Evolutionary conservation across 2,113 vertebrate species (phyloP).

Genomic region (Cephalopterus ornatus): DNA sequence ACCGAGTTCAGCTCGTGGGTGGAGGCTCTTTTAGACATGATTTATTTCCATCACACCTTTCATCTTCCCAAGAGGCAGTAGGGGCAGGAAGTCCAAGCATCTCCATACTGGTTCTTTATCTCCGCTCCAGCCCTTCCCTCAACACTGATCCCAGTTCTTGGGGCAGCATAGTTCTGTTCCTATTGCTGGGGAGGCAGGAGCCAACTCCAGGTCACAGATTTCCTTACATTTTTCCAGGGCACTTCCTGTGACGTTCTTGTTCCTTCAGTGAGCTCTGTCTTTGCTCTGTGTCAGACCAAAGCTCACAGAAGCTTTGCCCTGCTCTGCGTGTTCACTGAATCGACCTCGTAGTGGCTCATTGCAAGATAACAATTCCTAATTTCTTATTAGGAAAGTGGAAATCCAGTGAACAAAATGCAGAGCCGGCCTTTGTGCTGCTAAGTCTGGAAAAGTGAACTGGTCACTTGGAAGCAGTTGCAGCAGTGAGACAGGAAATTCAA

Average conservation of each 20-base stretch:
- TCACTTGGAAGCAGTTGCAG: background rate
- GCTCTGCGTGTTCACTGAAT: background rate
- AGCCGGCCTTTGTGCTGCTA: background rate
- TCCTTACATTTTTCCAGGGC: background rate
- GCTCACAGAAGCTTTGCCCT: background rate
- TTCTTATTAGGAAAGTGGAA: background rate
- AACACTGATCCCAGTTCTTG: background rate
- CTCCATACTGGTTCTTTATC: background rate
- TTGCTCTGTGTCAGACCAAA: background rate
- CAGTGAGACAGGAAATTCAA: slow-evolving; percentile 56
- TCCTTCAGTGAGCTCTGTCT: background rate
- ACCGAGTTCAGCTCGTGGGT: background rate
- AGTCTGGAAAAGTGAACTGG: slow-evolving; percentile 27
- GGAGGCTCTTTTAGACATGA: slow-evolving; percentile 7
- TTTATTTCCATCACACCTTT: slow-evolving; percentile 32
- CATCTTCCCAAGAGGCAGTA: background rate
- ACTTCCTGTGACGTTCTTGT: background rate
- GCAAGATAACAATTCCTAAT: background rate
- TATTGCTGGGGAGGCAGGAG: background rate
- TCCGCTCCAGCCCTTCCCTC: background rate
- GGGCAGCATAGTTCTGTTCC: background rate
- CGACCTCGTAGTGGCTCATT: background rate
- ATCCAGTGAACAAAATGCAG: slow-evolving; percentile 9
- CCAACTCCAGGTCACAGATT: background rate
- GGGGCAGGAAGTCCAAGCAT: background rate